Evolutionary conservation across 2,797 vertebrate genomes (phyloP).

Genomic region (Semaprochilodus insignis): DNA sequence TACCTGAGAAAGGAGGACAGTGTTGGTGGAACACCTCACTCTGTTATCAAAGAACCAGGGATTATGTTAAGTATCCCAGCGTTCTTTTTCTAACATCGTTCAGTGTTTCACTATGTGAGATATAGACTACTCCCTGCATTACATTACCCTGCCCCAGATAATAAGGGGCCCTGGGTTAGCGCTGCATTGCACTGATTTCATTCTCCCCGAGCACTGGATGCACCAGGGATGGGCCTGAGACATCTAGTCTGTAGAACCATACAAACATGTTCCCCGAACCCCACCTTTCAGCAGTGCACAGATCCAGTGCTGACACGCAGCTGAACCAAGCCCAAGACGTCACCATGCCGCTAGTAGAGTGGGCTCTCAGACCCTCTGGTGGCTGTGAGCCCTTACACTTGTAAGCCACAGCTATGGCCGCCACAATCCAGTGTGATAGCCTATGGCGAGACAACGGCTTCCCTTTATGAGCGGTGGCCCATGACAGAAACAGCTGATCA

Average conservation of each 20-base stretch:
- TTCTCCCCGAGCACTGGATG: not conserved
- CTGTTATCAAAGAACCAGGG: too few species aligned
- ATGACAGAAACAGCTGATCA: not conserved
- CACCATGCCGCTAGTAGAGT: not conserved
- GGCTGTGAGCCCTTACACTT: not conserved
- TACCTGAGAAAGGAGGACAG: too few species aligned
- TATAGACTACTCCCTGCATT: too few species aligned
- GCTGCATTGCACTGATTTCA: too few species aligned
- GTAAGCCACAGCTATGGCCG: not conserved
- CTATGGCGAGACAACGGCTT: not conserved
- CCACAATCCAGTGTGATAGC: not conserved
- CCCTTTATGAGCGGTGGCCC: not conserved
- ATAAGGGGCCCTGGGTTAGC: too few species aligned
- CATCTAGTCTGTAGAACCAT: not conserved
- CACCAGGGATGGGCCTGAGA: not conserved
- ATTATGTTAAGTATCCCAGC: too few species aligned
- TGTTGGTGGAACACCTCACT: too few species aligned
- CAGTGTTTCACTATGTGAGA: too few species aligned
- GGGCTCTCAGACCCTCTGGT: not conserved
- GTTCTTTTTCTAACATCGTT: too few species aligned
- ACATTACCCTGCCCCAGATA: too few species aligned
- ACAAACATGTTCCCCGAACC: not conserved
- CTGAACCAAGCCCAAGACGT: not conserved
- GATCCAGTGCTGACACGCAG: not conserved
- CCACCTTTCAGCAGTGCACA: not conserved